phyloP scores from a whole-genome alignment of 1,140 invertebrate genomes.

The Belonocnema kinseyi region DNA sequence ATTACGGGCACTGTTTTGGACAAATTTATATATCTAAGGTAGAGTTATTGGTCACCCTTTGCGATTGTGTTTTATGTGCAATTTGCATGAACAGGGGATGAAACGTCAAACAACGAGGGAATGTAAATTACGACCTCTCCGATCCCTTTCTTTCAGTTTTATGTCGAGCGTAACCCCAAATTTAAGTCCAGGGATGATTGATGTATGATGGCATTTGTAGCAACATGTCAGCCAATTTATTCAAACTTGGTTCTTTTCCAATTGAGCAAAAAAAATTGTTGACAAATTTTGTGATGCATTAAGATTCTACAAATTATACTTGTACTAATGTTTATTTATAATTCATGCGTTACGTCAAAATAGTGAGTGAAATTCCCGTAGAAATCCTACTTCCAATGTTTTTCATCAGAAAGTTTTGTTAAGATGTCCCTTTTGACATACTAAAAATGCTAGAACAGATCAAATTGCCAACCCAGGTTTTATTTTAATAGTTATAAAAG shows the following conservation, averaged over 20 bases:
- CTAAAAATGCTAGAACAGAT: too few species aligned
- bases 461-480: too few species aligned
- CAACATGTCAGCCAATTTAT: too few species aligned
- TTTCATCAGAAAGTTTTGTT: too few species aligned
- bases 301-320: background rate
- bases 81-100: slow-evolving; percentile 31
- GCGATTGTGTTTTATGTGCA: slow-evolving; percentile 30
- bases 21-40: slow-evolving; percentile 18
- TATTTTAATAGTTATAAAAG: too few species aligned
- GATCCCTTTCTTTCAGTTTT: slow-evolving; percentile 23
- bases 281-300: background rate
- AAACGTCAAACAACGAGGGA: slow-evolving; percentile 23
- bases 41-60: slow-evolving; percentile 27
- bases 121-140: slow-evolving; percentile 19
- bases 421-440: too few species aligned
- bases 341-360: too few species aligned
- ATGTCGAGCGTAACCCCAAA: slow-evolving; percentile 11
- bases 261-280: too few species aligned
- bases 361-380: too few species aligned
- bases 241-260: too few species aligned
- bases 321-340: too few species aligned
- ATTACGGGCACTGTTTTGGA: slow-evolving; percentile 4
- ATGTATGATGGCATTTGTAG: background rate
- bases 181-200: background rate
- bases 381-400: too few species aligned